Evolutionary conservation across 2,888 invertebrate species (phyloP).

Genomic region (Eustalomyia histrio): DNA sequence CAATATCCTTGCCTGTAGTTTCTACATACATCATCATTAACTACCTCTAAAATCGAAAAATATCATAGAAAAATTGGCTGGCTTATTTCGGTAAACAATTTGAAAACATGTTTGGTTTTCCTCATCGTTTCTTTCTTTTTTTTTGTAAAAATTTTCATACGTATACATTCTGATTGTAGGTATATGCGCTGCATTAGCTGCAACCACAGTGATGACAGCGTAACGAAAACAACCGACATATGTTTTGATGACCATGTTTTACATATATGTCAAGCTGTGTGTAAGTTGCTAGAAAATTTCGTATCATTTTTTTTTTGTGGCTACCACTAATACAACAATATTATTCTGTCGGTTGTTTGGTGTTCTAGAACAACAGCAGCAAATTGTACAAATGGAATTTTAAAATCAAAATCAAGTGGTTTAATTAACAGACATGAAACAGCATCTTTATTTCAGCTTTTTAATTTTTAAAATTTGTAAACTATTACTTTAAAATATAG

Average conservation of each 20-base stretch:
- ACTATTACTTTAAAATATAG: too few species aligned
- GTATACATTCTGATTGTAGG: neutral
- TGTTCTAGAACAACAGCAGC: too few species aligned
- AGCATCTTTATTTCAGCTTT: too few species aligned
- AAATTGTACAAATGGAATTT: too few species aligned
- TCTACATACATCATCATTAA: too few species aligned
- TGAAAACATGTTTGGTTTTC: slow-evolving; percentile 53
- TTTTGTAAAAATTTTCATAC: slow-evolving; percentile 39
- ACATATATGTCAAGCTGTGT: slow-evolving; percentile 47
- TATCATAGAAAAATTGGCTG: neutral
- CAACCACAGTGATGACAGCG: slow-evolving; percentile 64
- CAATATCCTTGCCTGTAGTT: too few species aligned
- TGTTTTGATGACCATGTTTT: slow-evolving; percentile 65
- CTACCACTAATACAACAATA: slow-evolving; percentile 24
- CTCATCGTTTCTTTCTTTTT: slow-evolving; percentile 18
- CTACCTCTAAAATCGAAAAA: too few species aligned
- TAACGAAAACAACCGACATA: slow-evolving; percentile 63
- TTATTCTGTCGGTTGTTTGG: slow-evolving; percentile 18
- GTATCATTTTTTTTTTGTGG: neutral
- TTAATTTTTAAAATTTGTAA: too few species aligned
- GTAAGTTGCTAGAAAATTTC: neutral
- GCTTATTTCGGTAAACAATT: slow-evolving; percentile 50
- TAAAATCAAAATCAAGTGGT: too few species aligned
- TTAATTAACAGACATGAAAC: too few species aligned
- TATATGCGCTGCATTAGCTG: slow-evolving; percentile 57